Evolutionary conservation across 2,797 vertebrate genomes (phyloP), one percentile per base, ranked within the genome.

Genomic region (Huso huso): DNA sequence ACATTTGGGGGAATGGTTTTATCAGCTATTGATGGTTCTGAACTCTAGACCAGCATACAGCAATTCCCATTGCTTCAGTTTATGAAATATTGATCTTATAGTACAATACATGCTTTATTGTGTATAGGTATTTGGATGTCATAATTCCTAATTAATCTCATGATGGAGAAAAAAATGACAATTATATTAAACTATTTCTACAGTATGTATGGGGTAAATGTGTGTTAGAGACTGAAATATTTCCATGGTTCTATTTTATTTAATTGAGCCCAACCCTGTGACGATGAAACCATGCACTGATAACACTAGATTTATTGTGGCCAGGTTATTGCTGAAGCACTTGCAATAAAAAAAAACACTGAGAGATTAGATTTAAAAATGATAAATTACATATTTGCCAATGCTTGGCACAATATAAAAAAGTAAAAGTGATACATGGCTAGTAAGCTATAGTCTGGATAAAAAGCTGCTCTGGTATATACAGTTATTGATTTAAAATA

Each of bases 301-400:
- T 64, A 65, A 66, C 10, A 70, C 58, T 49, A 65, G 58, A 62
- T 70, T 68, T 63, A 73, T 70, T 69, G 53, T 62, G 60, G 48
- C 62, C 50, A 15, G 48, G 61, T 62, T 67, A 65, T 60, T 66
- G 66, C 66, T 60, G 50, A 66, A 58, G 13, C 58, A 48, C 52
- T 51, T 51, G 51, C 23, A 51, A 63, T 53, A 66, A 70, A 37
- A 37, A 18, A 63, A 66, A 67, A 68, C 63, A 66, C 50, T 11
- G 37, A 58, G 61, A 66, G 53, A 63, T 59, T 59, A 63, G 49
- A 60, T 70, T 63, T 58, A 61, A 49, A 67, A 62, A 67, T 51
- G 15, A 52, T 66, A 63, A 66, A 70, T 49, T 50, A n/a, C 6
- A 12, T 48, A 70, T 62, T 66, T 66, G 53, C 51, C 60, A 57